Percentiles rank a stretch among this genome's conserved stretches.
Evolutionary conservation across 2,888 invertebrate genomes (phyloP).

Genomic region (Polydrusus tereticollis): DNA sequence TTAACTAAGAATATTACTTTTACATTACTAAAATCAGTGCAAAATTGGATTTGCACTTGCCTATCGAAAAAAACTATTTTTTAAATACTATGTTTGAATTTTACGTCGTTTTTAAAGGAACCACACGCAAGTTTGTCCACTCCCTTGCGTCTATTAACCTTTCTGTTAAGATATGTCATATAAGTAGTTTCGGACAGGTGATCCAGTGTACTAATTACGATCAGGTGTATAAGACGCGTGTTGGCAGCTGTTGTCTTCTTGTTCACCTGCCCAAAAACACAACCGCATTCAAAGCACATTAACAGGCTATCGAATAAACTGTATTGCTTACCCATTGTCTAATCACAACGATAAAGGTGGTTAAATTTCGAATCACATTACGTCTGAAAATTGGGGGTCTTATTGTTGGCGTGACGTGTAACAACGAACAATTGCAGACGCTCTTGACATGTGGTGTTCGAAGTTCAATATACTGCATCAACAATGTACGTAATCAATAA

Average conservation of each 20-base stretch:
- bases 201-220: constrained; percentile 64
- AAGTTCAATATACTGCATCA: too few species aligned
- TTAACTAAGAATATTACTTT: too few species aligned
- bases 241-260: constrained; percentile 62
- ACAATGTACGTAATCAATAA: too few species aligned
- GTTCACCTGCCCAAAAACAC: constrained; percentile 63
- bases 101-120: constrained; percentile 2
- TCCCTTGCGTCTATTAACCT: constrained; percentile 25
- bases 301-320: constrained; percentile 33
- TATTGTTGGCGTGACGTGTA: too few species aligned
- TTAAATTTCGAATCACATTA: neutral
- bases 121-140: constrained; percentile 1
- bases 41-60: too few species aligned
- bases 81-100: too few species aligned
- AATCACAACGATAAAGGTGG: neutral
- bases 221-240: constrained; percentile 66
- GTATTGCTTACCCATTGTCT: constrained; percentile 12
- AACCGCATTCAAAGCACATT: constrained; percentile 54
- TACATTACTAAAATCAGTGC: too few species aligned
- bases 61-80: too few species aligned
- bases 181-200: constrained; percentile 62
- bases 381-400: too few species aligned
- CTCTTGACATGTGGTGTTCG: too few species aligned
- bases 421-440: too few species aligned
- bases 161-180: constrained; percentile 50